phyloP scores from a whole-genome alignment of 2,888 invertebrate species.

The Volucella bombylans region DNA sequence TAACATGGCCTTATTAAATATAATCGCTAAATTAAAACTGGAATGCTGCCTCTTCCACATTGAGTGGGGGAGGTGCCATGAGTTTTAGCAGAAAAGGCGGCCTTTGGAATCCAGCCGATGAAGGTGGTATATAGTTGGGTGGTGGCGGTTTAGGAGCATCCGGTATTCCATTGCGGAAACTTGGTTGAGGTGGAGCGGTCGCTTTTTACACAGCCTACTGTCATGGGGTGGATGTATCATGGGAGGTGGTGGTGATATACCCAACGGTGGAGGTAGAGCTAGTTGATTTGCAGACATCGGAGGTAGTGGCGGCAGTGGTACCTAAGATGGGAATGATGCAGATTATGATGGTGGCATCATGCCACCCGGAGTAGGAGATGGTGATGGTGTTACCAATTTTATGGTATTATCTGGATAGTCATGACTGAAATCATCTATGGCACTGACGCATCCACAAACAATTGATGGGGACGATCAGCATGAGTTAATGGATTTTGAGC shows the following conservation, averaged over 20 bases:
- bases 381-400: constrained; percentile 88
- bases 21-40: constrained; percentile 53
- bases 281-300: constrained; percentile 85
- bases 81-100: constrained; percentile 88
- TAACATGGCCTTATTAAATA: constrained; percentile 29
- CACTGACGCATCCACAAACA: constrained; percentile 97
- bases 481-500: constrained; percentile 99
- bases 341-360: constrained; percentile 89
- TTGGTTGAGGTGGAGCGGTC: constrained; percentile 84
- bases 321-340: constrained; percentile 81
- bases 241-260: constrained; percentile 87
- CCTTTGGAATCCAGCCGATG: constrained; percentile 84
- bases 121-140: constrained; percentile 87
- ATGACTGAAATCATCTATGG: constrained; percentile 84
- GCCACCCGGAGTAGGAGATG: constrained; percentile 85
- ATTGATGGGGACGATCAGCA: constrained; percentile 95
- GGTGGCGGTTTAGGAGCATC: constrained; percentile 85
- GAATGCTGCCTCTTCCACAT: constrained; percentile 77
- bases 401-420: constrained; percentile 85
- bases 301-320: constrained; percentile 85
- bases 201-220: constrained; percentile 77
- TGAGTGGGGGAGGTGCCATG: constrained; percentile 87
- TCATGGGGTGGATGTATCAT: constrained; percentile 86
- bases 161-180: constrained; percentile 91
- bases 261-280: constrained; percentile 84